phyloP scores from a whole-genome alignment of 1,140 invertebrate species.

The Bombus sylvicola region DNA sequence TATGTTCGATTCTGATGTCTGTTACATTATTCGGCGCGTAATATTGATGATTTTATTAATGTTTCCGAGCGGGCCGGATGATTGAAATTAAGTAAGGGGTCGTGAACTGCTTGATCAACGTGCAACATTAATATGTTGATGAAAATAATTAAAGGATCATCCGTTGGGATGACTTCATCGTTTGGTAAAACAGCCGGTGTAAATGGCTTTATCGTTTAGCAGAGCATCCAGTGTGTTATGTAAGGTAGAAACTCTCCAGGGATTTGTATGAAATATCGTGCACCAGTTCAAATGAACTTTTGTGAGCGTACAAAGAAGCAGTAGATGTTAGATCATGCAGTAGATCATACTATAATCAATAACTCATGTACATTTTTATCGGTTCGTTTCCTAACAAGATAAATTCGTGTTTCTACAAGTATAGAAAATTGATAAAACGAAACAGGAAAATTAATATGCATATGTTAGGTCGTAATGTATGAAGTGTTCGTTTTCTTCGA shows the following conservation, averaged over 20 bases:
- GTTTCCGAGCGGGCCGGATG: background rate
- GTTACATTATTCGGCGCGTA: background rate
- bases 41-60: background rate
- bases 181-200: background rate
- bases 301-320: background rate
- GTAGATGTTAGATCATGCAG: background rate
- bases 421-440: background rate
- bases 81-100: background rate
- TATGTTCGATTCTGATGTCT: no score
- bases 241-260: background rate
- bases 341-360: background rate
- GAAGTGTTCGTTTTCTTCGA: background rate
- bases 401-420: background rate
- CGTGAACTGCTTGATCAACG: background rate
- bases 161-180: slow-evolving; percentile 1
- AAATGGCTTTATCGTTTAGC: slow-evolving; percentile 14
- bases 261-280: slow-evolving; percentile 9
- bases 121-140: background rate
- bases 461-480: background rate
- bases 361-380: background rate
- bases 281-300: slow-evolving; percentile 13
- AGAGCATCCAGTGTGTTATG: background rate
- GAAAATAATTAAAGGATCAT: slow-evolving; percentile 18
- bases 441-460: background rate
- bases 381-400: background rate